Evolutionary conservation across 2,113 vertebrate genomes (phyloP).

Genomic region (Daubentonia madagascariensis): DNA sequence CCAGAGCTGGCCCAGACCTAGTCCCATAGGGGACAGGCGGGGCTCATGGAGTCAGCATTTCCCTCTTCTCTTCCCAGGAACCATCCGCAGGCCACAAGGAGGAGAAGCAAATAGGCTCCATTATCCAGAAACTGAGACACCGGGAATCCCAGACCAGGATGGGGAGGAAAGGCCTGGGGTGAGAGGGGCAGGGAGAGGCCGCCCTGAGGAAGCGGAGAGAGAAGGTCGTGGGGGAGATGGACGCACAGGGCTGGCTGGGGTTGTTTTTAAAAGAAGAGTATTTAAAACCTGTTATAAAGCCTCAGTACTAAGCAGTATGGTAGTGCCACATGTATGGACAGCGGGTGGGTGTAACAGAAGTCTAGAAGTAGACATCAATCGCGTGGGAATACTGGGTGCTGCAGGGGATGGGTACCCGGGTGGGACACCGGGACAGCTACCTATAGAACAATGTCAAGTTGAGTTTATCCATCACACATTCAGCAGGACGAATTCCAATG

Average conservation of each 20-base stretch:
- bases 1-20: not conserved
- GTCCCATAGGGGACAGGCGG: not conserved
- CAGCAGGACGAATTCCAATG: not conserved
- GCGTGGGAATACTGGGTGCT: not conserved
- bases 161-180: too few relatives aligned
- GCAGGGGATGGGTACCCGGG: not conserved
- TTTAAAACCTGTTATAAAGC: not conserved
- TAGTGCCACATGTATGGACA: too few relatives aligned
- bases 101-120: not conserved
- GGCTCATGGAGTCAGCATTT: too few relatives aligned
- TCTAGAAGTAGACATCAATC: not conserved
- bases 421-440: too few relatives aligned
- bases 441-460: not conserved
- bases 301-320: not conserved
- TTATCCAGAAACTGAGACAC: not conserved
- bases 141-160: not conserved
- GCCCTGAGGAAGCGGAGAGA: not conserved
- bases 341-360: not conserved
- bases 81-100: not conserved
- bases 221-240: rapidly evolving
- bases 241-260: not conserved
- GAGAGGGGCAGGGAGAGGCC: too few relatives aligned
- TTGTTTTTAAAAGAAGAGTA: too few relatives aligned
- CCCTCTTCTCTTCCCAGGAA: not conserved
- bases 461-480: rapidly evolving